Evolutionary conservation across 2,797 vertebrate genomes (phyloP).

Genomic region (Crenichthys baileyi): DNA sequence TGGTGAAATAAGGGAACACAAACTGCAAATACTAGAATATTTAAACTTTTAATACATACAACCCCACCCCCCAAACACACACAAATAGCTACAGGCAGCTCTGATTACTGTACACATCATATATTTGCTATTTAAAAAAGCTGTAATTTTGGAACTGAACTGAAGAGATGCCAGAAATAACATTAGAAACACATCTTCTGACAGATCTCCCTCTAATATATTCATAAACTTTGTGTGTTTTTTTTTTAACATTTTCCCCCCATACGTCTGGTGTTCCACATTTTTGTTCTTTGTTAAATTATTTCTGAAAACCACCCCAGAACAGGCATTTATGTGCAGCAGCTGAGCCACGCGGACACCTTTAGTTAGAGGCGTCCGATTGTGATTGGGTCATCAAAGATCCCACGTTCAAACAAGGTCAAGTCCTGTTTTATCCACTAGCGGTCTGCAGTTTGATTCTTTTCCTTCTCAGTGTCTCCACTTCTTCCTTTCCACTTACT

Average conservation of each 20-base stretch:
- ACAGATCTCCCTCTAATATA: background rate
- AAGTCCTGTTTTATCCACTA: background rate
- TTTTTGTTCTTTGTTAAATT: background rate
- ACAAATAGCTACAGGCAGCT: background rate
- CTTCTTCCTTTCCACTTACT: conserved; percentile 11
- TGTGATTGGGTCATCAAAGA: conserved; percentile 6
- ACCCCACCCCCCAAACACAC: too few species aligned
- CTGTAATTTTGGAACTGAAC: background rate
- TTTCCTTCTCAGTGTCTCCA: conserved; percentile 7
- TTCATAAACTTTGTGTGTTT: conserved; percentile 7
- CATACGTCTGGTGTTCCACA: background rate
- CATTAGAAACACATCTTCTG: background rate
- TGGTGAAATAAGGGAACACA: background rate
- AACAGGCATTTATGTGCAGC: background rate
- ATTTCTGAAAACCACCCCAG: background rate
- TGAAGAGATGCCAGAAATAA: conserved; percentile 1
- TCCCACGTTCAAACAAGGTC: background rate
- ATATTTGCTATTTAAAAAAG: background rate
- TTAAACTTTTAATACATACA: background rate
- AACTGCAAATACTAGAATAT: background rate
- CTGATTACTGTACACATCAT: background rate
- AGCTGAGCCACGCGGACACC: background rate
- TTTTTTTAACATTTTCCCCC: background rate
- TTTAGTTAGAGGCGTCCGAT: background rate
- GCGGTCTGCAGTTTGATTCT: conserved; percentile 6